Conservation (phyloP, 2,888 invertebrate genomes). For the Cephus nigrinus region DNA sequence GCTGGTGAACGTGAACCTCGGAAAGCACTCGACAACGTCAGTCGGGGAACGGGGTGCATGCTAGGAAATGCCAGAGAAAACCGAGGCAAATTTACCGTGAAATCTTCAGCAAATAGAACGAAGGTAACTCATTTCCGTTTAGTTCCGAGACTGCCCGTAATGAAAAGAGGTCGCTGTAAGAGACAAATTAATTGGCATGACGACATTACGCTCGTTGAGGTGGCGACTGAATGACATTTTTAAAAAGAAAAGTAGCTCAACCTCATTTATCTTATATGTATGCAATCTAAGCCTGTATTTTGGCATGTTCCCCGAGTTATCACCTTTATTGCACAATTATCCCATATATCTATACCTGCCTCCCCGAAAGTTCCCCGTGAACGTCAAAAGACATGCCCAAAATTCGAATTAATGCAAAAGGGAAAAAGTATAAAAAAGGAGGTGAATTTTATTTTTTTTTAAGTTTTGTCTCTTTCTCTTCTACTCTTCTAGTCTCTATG, state of each 20-base stretch:
- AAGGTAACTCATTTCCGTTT: conserved; percentile 58
- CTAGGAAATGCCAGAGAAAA: not conserved
- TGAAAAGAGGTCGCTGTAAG: conserved; percentile 36
- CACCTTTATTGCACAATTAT: not conserved
- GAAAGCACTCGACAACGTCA: not conserved
- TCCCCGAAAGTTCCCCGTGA: fast-evolving
- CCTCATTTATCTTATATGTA: not conserved
- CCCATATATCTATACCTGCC: not conserved
- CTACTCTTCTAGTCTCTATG: not conserved
- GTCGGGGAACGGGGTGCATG: not conserved
- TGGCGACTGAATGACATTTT: not conserved
- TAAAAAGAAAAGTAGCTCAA: not conserved
- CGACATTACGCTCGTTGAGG: not conserved
- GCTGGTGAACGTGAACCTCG: not conserved
- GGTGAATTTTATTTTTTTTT: not conserved
- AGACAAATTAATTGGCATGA: not conserved
- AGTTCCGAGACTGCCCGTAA: conserved; percentile 40
- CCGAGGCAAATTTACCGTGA: conserved; percentile 50
- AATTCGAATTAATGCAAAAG: not conserved
- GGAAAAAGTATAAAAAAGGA: not conserved
- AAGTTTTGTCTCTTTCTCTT: not conserved
- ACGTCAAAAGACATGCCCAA: not conserved
- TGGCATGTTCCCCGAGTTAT: not conserved
- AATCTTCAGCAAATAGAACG: conserved; percentile 56
- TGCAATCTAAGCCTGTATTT: not conserved